Percentiles rank a stretch among this genome's conserved stretches.
Evolutionary conservation across 2,797 vertebrate genomes (phyloP).

Genomic region (Adelosebastes latens): DNA sequence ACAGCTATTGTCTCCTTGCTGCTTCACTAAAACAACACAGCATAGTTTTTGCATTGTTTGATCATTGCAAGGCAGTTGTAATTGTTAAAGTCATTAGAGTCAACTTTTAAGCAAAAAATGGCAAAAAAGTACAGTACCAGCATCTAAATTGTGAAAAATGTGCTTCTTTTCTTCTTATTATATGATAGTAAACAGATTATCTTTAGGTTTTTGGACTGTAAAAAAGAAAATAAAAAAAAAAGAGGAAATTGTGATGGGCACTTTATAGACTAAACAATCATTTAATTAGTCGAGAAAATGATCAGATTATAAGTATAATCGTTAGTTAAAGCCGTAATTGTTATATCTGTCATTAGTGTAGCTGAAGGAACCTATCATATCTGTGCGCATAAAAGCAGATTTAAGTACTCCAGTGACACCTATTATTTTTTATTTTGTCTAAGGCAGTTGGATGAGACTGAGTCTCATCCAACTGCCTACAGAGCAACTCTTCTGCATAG

Average conservation of each 20-base stretch:
- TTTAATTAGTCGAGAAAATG: neutral
- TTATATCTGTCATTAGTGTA: neutral
- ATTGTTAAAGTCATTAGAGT: neutral
- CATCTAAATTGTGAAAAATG: neutral
- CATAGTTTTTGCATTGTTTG: neutral
- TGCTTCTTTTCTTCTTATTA: neutral
- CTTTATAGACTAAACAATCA: neutral
- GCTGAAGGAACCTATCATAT: neutral
- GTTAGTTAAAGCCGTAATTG: neutral
- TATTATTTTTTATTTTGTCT: neutral
- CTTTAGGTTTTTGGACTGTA: neutral
- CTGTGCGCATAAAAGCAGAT: neutral
- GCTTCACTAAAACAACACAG: neutral
- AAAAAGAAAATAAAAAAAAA: neutral
- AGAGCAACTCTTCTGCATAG: no score
- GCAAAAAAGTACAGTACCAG: neutral
- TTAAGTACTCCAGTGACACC: neutral
- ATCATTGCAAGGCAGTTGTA: neutral
- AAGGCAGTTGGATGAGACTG: neutral
- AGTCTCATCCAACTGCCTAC: neutral
- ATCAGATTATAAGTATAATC: neutral
- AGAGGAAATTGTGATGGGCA: neutral
- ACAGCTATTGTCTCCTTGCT: neutral
- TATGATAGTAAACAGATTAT: neutral
- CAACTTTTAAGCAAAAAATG: neutral